Conservation (phyloP, 2,888 invertebrate genomes). For the Patella depressa region DNA sequence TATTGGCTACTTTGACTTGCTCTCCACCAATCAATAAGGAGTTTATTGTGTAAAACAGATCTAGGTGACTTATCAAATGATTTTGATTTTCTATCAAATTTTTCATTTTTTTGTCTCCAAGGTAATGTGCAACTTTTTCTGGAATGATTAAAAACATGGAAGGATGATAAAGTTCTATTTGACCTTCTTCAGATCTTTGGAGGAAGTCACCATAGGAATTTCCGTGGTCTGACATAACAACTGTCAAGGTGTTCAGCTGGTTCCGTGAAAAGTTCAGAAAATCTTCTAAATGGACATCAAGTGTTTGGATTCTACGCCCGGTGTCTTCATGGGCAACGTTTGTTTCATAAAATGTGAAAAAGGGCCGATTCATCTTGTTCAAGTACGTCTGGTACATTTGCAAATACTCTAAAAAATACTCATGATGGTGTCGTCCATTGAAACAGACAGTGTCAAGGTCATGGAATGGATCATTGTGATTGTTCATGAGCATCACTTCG, state of each 20-base stretch:
- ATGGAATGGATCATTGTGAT: conserved; percentile 54
- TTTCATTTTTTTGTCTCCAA: conserved; percentile 38
- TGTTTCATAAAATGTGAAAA: conserved; percentile 46
- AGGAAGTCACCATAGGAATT: conserved; percentile 58
- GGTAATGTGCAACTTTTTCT: conserved; percentile 31
- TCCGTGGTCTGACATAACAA: conserved; percentile 61
- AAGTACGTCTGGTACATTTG: conserved; percentile 39
- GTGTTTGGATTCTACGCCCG: conserved; percentile 50
- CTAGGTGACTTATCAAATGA: conserved; percentile 49
- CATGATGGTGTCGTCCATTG: conserved; percentile 54
- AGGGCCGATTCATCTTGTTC: conserved; percentile 34
- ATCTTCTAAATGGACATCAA: conserved; percentile 45
- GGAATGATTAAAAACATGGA: conserved; percentile 56
- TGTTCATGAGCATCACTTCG: conserved; percentile 44
- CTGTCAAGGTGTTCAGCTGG: conserved; percentile 49
- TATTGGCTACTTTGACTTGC: conserved; percentile 14
- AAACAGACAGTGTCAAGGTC: conserved; percentile 55
- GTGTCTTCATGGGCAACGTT: conserved; percentile 58
- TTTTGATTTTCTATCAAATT: conserved; percentile 48
- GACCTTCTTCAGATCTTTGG: conserved; percentile 44
- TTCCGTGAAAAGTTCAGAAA: conserved; percentile 39
- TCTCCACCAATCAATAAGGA: conserved; percentile 20
- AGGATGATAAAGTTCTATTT: conserved; percentile 56
- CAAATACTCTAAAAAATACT: conserved; percentile 54
- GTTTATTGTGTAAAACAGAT: conserved; percentile 52